These are phyloP conservation scores for Anhinga anhinga DNA, from an alignment of 2,113 vertebrate species.

Conservation along the genomic window DNA sequence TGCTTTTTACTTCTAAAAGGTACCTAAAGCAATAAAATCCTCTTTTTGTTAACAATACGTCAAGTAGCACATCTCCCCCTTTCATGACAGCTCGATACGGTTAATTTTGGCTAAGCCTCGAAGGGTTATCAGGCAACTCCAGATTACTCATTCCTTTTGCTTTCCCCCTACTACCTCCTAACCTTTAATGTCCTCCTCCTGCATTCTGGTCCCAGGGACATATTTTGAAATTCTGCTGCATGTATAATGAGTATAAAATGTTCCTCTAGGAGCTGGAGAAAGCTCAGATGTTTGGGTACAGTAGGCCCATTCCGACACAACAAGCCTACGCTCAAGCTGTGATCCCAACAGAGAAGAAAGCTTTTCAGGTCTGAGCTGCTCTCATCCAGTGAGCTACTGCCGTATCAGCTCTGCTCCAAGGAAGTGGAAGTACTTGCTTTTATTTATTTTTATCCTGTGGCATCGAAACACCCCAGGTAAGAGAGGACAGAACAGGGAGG, in stretches of 20 bases:
- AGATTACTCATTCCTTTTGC: slow-evolving; percentile 54
- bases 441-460: slow-evolving; percentile 57
- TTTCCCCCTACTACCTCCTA: slow-evolving; percentile 54
- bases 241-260: slow-evolving; percentile 77
- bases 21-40: slow-evolving; percentile 47
- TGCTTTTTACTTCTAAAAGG: slow-evolving; percentile 61
- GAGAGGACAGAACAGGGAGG: not conserved
- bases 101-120: slow-evolving; percentile 5
- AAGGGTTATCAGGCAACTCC: slow-evolving; percentile 44
- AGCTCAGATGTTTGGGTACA: slow-evolving; percentile 75
- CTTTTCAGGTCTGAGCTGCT: slow-evolving; percentile 70
- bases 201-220: slow-evolving; percentile 68
- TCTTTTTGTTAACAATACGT: slow-evolving; percentile 12
- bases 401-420: not conserved
- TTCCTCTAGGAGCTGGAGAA: slow-evolving; percentile 72
- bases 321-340: slow-evolving; percentile 76
- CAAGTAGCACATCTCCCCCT: not conserved
- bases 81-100: not conserved
- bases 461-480: not conserved
- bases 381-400: slow-evolving; percentile 65
- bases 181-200: slow-evolving; percentile 65
- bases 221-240: slow-evolving; percentile 72
- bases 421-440: slow-evolving; percentile 52
- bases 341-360: slow-evolving; percentile 73
- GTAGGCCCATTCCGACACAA: slow-evolving; percentile 76